These are phyloP conservation scores for Eulemur macaco DNA, from an alignment of 2,113 vertebrate genomes.

Conservation along the genomic window DNA sequence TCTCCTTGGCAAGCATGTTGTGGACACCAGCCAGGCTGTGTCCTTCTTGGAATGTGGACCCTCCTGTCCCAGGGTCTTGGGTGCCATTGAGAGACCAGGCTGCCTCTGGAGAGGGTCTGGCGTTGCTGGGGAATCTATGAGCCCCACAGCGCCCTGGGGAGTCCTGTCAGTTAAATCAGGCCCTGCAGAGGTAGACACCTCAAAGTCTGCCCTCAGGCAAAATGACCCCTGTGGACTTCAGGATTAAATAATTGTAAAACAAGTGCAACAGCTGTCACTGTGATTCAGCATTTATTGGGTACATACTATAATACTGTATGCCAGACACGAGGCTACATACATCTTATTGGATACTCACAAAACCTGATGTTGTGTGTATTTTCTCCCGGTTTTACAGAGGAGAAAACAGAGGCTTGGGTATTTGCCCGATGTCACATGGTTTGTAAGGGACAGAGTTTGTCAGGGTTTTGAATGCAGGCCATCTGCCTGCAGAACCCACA, in stretches of 20 bases:
- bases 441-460: neutral
- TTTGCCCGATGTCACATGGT: neutral
- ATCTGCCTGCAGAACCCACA: neutral
- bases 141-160: neutral
- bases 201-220: neutral
- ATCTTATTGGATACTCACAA: neutral
- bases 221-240: neutral
- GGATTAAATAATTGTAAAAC: neutral
- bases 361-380: neutral
- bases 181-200: neutral
- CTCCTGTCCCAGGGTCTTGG: neutral
- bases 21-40: neutral
- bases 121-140: neutral
- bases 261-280: neutral
- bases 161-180: too few species aligned
- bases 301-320: neutral
- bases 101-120: neutral
- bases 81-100: neutral
- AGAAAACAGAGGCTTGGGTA: neutral
- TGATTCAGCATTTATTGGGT: neutral
- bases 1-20: conserved; percentile 17
- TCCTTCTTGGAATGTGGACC: neutral
- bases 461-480: neutral
- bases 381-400: neutral
- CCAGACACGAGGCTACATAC: neutral